Conservation (phyloP, 1,140 invertebrate genomes). For the Oryctes rhinoceros region DNA sequence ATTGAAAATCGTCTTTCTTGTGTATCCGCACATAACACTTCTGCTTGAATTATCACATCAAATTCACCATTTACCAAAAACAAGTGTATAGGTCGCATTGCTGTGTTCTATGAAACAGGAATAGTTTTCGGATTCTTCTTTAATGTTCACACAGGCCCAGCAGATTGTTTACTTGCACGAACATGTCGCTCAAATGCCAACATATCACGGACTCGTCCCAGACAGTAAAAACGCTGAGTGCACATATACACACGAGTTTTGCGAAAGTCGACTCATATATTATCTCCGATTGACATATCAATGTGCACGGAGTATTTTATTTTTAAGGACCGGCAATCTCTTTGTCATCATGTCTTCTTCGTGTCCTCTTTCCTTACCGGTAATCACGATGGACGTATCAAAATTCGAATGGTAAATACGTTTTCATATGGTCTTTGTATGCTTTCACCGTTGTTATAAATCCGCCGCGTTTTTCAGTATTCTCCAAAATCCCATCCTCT, state of each 20-base stretch:
- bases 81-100: background rate
- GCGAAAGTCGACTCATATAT: slow-evolving; percentile 16
- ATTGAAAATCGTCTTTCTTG: too few relatives aligned
- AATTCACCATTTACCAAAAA: too few relatives aligned
- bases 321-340: slow-evolving; percentile 29
- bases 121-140: background rate
- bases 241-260: slow-evolving; percentile 31
- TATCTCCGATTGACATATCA: slow-evolving; percentile 28
- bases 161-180: slow-evolving; percentile 27
- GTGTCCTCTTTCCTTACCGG: background rate
- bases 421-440: background rate
- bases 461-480: too few relatives aligned
- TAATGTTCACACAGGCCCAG: background rate
- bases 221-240: slow-evolving; percentile 31
- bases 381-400: slow-evolving; percentile 6
- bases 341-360: slow-evolving; percentile 25
- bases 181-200: slow-evolving; percentile 26
- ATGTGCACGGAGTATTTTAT: slow-evolving; percentile 21
- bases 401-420: slow-evolving; percentile 5
- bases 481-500: too few relatives aligned
- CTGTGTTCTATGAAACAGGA: background rate
- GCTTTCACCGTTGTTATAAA: background rate
- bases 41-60: too few relatives aligned
- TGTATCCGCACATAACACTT: too few relatives aligned
- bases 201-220: slow-evolving; percentile 22